Base-by-base conservation (phyloP, 2,113 vertebrate species). In the Mustelus asterias region DNA sequence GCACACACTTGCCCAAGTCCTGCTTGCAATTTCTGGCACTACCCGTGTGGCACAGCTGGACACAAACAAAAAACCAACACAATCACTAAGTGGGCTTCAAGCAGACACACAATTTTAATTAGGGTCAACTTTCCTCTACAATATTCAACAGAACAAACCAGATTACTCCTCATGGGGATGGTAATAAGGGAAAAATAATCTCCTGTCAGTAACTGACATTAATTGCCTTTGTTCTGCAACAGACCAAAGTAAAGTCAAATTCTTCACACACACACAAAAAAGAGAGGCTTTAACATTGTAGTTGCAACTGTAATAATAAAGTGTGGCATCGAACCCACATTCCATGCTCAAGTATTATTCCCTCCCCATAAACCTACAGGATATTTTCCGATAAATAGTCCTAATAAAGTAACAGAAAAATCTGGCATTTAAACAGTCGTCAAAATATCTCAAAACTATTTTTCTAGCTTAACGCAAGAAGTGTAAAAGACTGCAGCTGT, bases 181-280 rank as follows among this genome's bases (percentile, higher is more conserved):
- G 44, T 95, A 95, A 95, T 95, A 95, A 95, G 44, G 94, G 69
- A 54, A 95, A 95, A 95, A 72, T 72, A 70, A 95, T 48, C 41
- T 95, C 89, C 89, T 93, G 89, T 95, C 94, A 95, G 94, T 72
- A 26, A 29, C 69, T 76, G 69, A 95, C 65, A 72, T 54, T 95
- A 95, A 95, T 95, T 95, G 94, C 94, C 94, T 95, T 72, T 95
- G 94, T 48, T 95, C 94, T 54, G 26, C 22, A 72, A 76, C 54
- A 44, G 26, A 95, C 94, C 94, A 54, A 72, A 95, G 93, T 72
- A 72, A 94, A 33, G 92, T 26, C 29, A 90, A 90, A 60, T 65
- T 67, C 60, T 65, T 67, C 18, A 22, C 29, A 67, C 16, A 63
- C 13, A 63, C 63, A 63, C 11, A 63, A 93, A 65, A 93, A 92